Percentiles rank a stretch among this genome's conserved stretches.
These are phyloP conservation scores for Diachasmimorpha longicaudata DNA, from an alignment of 1,140 invertebrate genomes.

Conservation along the genomic window DNA sequence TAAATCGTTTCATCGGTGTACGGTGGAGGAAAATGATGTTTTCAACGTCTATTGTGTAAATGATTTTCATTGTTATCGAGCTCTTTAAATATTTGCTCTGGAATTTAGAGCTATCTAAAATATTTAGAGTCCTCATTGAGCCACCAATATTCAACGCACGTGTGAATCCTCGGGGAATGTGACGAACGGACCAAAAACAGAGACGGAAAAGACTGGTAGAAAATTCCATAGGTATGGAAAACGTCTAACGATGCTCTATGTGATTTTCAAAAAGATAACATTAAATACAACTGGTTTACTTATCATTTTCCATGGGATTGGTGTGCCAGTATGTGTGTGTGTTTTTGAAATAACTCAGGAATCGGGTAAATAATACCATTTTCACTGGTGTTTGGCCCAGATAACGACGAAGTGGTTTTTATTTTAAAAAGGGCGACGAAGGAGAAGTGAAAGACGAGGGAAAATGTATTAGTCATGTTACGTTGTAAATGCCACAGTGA, in stretches of 20 bases:
- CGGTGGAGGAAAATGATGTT: too few species aligned
- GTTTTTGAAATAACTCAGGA: constrained; percentile 32
- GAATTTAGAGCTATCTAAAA: too few species aligned
- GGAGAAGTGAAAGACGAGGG: constrained; percentile 11
- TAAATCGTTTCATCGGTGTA: too few species aligned
- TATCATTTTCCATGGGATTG: constrained; percentile 25
- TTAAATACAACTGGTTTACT: constrained; percentile 37
- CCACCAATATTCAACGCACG: too few species aligned
- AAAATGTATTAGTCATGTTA: constrained; percentile 40
- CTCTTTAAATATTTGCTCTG: too few species aligned
- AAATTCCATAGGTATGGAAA: constrained; percentile 4
- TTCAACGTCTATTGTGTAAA: too few species aligned
- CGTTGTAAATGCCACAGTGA: constrained; percentile 39
- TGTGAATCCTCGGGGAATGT: too few species aligned
- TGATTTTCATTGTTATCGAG: too few species aligned
- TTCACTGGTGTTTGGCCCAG: constrained; percentile 40
- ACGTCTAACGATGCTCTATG: constrained; percentile 27
- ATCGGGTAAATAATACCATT: constrained; percentile 39
- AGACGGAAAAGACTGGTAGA: not conserved
- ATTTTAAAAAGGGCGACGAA: constrained; percentile 11
- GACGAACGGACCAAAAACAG: too few species aligned
- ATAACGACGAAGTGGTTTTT: constrained; percentile 33
- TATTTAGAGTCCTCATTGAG: too few species aligned
- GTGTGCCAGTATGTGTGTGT: constrained; percentile 31
- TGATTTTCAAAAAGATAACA: constrained; percentile 37